phyloP scores from a whole-genome alignment of 1,140 invertebrate species.

The Caenorhabditis latens region DNA sequence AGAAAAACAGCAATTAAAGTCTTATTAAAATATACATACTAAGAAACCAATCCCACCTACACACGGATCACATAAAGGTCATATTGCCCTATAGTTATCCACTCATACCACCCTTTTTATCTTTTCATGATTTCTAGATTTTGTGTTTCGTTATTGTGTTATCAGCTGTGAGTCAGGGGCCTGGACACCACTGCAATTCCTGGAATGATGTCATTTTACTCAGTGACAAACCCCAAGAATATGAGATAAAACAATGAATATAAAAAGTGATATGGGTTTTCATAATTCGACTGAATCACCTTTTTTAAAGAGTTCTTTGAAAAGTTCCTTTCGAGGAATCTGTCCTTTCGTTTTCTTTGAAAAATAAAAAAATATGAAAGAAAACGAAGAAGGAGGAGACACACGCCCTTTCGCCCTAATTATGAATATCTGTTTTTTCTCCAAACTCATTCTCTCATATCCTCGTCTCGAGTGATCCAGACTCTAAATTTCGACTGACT shows the following conservation, averaged over 20 bases:
- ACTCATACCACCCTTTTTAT: neutral
- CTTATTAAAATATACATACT: neutral
- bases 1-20: neutral
- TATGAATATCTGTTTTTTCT: slow-evolving; percentile 37
- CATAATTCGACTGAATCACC: slow-evolving; percentile 9
- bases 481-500: neutral
- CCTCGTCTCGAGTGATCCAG: neutral
- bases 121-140: slow-evolving; percentile 16
- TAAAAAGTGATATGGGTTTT: slow-evolving; percentile 25
- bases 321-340: slow-evolving; percentile 20
- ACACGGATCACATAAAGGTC: neutral
- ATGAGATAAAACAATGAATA: slow-evolving; percentile 10
- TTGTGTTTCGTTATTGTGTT: neutral
- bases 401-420: slow-evolving; percentile 8
- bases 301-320: neutral
- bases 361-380: neutral
- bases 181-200: neutral
- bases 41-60: neutral
- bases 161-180: slow-evolving; percentile 13
- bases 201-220: slow-evolving; percentile 34
- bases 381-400: neutral
- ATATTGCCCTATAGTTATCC: slow-evolving; percentile 6
- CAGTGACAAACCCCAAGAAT: neutral
- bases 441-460: neutral
- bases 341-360: neutral